Evolutionary conservation across 1,140 invertebrate species (phyloP).

Genomic region (Lasaia peninsularis): DNA sequence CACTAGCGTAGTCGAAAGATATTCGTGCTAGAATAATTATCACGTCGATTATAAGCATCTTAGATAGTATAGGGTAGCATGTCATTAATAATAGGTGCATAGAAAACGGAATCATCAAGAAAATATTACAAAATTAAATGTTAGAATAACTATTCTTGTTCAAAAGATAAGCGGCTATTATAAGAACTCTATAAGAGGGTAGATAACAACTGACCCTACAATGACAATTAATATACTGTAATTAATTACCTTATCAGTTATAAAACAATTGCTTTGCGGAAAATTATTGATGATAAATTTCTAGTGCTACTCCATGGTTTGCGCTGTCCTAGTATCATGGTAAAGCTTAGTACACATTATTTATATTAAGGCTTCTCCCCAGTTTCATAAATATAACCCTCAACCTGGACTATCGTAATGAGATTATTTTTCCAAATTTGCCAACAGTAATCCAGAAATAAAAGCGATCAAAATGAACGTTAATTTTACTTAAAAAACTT

Average conservation of each 20-base stretch:
- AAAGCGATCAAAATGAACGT: too few relatives aligned
- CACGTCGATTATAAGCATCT: too few relatives aligned
- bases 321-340: background rate
- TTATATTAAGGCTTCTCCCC: background rate
- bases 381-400: too few relatives aligned
- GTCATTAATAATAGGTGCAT: too few relatives aligned
- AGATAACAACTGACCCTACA: conserved; percentile 7
- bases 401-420: too few relatives aligned
- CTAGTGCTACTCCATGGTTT: background rate
- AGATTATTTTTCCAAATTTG: too few relatives aligned
- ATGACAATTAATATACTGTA: conserved; percentile 26
- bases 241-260: conserved; percentile 27
- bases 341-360: background rate
- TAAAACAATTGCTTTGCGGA: conserved; percentile 36
- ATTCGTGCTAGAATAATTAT: too few relatives aligned
- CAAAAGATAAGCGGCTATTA: background rate
- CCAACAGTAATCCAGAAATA: too few relatives aligned
- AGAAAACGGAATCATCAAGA: background rate
- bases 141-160: background rate
- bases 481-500: too few relatives aligned
- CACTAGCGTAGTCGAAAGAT: too few relatives aligned
- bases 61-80: too few relatives aligned
- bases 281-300: conserved; percentile 35
- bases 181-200: conserved; percentile 1
- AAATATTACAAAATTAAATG: conserved; percentile 1